Evolutionary conservation across 1,140 invertebrate genomes (phyloP), one percentile per base, ranked within the genome.

Genomic region (Aphis gossypii): DNA sequence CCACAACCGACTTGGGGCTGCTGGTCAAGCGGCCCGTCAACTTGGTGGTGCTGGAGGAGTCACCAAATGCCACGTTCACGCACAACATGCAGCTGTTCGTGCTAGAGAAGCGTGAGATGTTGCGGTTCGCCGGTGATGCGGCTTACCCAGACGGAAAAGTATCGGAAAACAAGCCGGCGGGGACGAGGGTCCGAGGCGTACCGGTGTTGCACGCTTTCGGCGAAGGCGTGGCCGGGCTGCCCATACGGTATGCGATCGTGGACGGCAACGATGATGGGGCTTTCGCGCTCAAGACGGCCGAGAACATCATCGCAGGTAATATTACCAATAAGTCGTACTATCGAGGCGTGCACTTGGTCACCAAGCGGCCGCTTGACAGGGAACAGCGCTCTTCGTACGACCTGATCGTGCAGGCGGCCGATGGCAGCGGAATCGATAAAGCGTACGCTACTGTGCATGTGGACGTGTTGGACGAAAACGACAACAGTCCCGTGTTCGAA

Each of bases 401-500:
- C 84, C 95, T 98, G 48, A 96, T 97, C 1, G 95, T 98, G 89
- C 97, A 97, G 94, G 98, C 98, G 0, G 96, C 96, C 18, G 97
- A 98, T 95, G 95, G 96, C 21, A 96, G 97, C 93, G 97, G 97
- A 20, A 96, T 97, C 18, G 97, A 97, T 95, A 97, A 96, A 94
- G 97, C 97, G 0, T 96, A 96, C 30, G 97, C 97, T 3, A 97
- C 96, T 82, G 96, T 99, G 7, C 95, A 96, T 38, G 96, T 99
- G 7, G 95, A 96, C 9, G 96, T 99, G 0, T 95, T 97, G 1
- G 98, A 99, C 95, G 97, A 97, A 94, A 99, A 99, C 95, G 98
- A 99, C 95, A 98, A 99, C 95, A 96, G 97, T 93, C 98, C 98
- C 0, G 95, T 97, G 21, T 99, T 99, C 95, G 96, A 97, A 3